Evolutionary conservation across 2,113 vertebrate genomes (phyloP).

Genomic region (Neolamprologus toae): DNA sequence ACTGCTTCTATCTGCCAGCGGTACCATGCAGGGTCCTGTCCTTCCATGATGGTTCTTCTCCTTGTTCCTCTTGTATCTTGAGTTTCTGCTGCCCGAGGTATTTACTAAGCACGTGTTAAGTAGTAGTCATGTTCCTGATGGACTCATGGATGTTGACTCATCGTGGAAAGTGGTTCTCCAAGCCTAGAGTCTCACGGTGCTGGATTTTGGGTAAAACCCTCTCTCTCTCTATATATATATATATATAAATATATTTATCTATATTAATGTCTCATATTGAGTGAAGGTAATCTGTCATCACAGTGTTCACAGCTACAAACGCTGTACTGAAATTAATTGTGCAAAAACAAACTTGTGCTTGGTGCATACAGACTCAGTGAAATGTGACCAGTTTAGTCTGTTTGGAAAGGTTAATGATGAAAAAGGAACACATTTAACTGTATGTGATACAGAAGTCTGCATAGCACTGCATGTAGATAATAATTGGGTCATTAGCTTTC

Average conservation of each 20-base stretch:
- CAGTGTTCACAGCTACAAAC: not conserved
- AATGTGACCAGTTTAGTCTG: not conserved
- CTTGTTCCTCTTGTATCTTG: not conserved
- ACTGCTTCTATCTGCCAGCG: not conserved
- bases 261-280: not conserved
- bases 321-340: not conserved
- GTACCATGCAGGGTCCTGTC: not conserved
- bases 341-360: not conserved
- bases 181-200: not conserved
- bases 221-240: fast-evolving
- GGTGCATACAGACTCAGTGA: not conserved
- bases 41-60: not conserved
- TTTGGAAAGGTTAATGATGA: not conserved
- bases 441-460: not conserved
- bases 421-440: not conserved
- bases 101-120: not conserved
- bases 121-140: not conserved
- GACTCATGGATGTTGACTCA: not conserved
- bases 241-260: not conserved
- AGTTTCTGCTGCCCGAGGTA: not conserved
- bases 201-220: not conserved
- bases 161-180: not conserved
- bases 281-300: not conserved
- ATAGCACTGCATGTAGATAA: not conserved
- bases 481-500: not conserved